Evolutionary conservation across 2,888 invertebrate species (phyloP), one percentile per base, ranked within the genome.

Genomic region (Volucella zonaria): DNA sequence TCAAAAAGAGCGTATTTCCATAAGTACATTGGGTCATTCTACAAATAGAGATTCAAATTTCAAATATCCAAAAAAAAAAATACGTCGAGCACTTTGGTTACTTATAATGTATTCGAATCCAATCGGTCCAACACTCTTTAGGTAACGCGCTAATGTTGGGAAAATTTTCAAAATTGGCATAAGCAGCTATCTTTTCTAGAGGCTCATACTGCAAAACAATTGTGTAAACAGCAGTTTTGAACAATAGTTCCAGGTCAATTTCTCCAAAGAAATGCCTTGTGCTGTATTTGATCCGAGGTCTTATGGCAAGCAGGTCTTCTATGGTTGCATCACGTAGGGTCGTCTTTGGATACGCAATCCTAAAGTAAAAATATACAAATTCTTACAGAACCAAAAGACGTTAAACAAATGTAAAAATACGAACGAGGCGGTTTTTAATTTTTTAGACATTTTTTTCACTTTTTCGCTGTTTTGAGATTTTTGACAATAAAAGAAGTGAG

Each of bases 61-160:
- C 14, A 9, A 47, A 2, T 43, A n/a, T 31, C 6, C 4, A 9
- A 31, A 12, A 6, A 9, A 31, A 12, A 6, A 8, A 31, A 59
- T 11, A 11, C 31, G 11, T 12, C 43, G 31, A 51, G 38, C 61
- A 49, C 12, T 11, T 47, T n/a, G 15, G 18, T 77, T 88, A 90
- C 91, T 89, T 89, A 83, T 88, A 91, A 86, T 88, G 88, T 8
- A 75, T 51, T 0, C 79, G 23, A 11, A 91, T 40, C 89, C 90
- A 91, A 1, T 89, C 73, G 45, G 87, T 10, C 91, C 91, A 91
- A 9, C 85, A 81, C 43, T 87, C 88, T 3, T 64, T 76, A n/a
- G 88, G 86, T 51, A 91, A 4, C 0, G 89, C 88, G 0, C 75
- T 64, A 3, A 91, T 74, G 6, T 85, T 56, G 0, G 91, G 91